phyloP scores from a whole-genome alignment of 2,797 vertebrate genomes.

The Tolypeutes matacus region DNA sequence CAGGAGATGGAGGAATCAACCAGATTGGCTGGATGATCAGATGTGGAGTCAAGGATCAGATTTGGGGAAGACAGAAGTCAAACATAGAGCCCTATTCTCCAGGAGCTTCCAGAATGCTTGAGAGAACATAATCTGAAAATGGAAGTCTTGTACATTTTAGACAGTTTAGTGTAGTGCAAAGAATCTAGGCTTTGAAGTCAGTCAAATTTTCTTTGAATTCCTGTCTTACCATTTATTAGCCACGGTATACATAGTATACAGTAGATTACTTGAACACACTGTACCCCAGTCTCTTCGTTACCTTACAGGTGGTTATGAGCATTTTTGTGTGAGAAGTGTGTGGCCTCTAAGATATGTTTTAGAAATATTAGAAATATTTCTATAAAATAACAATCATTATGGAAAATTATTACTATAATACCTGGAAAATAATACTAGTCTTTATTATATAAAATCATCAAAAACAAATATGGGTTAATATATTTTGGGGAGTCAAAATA shows the following conservation, averaged over 20 bases:
- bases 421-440: conserved; percentile 9
- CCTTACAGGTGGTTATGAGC: not conserved
- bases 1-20: not conserved
- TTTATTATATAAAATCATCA: conserved; percentile 24
- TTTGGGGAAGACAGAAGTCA: conserved; percentile 21
- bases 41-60: not conserved
- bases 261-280: not conserved
- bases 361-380: conserved; percentile 33
- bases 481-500: not conserved
- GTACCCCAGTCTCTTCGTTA: not conserved
- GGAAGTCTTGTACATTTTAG: not conserved
- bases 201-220: not conserved
- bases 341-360: not conserved
- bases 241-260: not conserved
- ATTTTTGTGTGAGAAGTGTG: not conserved
- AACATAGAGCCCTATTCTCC: not conserved
- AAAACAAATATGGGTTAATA: not conserved
- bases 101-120: not conserved
- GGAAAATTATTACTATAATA: not conserved
- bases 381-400: not conserved
- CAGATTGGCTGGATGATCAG: not conserved
- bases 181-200: conserved; percentile 29
- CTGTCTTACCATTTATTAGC: not conserved
- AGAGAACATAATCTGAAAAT: not conserved
- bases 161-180: not conserved